Evolutionary conservation across 2,797 vertebrate genomes (phyloP), one percentile per base, ranked within the genome.

Genomic region (Rhinoraja longicauda): DNA sequence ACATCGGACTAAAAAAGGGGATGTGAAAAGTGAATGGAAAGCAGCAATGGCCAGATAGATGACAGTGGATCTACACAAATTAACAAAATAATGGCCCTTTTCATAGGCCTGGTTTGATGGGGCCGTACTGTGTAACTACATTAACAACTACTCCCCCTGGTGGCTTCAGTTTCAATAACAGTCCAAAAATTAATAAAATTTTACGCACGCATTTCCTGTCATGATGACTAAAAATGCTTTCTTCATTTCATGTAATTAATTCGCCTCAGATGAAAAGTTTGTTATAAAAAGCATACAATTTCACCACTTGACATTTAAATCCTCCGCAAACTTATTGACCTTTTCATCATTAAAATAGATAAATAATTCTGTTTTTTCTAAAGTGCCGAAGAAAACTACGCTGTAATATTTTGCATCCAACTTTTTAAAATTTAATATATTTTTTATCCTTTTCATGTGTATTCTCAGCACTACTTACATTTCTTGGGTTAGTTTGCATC

Each of bases 101-200:
- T 75, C 90, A 53, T 75, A 29, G 39, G 26, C 24, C 39, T 32
- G 17, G 70, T 29, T 92, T 75, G 90, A 64, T 75, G 64, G 67
- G 39, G 32, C 64, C 90, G 6, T 26, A 12, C 19, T 24, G 29
- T 21, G 12, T 72, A 39, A 15, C 64, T 26, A 36, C 59, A 92
- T 75, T 92, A 92, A 45, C 90, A 92, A 92, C 24, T 92, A 90
- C 90, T 75, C 90, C 90, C 73, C 75, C 90, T 92, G 26, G 67
- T 92, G 90, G 90, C 39, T 92, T 57, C 36, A n/a, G 26, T 21
- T 7, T 75, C 12, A 5, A 53, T 92, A 75, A 75, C 90, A 92
- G 70, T 75, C 45, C 26, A 53, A 73, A 53, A 0, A 17, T 17
- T 4, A 75, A 53, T 75, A 39, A 70, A 90, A 70, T 24, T 75